phyloP scores from a whole-genome alignment of 1,140 invertebrate genomes.

The Drosophila lacteicornis region DNA sequence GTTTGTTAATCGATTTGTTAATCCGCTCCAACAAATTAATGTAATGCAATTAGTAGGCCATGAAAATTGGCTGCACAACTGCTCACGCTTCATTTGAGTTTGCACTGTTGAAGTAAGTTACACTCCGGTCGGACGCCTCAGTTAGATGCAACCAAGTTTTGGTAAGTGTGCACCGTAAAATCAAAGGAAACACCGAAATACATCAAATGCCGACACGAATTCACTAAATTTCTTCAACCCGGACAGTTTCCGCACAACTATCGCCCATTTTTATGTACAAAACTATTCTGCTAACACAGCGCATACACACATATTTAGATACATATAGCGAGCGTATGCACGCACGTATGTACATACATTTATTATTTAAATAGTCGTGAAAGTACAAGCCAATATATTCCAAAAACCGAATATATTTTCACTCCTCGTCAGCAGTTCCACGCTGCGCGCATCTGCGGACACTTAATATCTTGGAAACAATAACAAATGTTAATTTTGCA shows the following conservation, averaged over 20 bases:
- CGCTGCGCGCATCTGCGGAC: constrained; percentile 12
- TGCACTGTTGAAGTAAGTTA: neutral
- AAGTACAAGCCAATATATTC: constrained; percentile 28
- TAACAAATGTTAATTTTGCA: constrained; percentile 50
- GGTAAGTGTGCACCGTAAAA: neutral
- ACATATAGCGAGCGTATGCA: constrained; percentile 40
- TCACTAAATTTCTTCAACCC: neutral
- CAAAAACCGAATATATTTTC: constrained; percentile 21
- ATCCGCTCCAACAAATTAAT: neutral
- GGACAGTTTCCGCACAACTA: constrained; percentile 10
- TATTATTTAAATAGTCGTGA: constrained; percentile 20
- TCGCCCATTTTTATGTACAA: constrained; percentile 28
- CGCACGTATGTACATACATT: constrained; percentile 46
- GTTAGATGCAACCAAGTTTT: neutral
- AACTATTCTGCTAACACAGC: constrained; percentile 31
- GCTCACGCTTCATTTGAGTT: constrained; percentile 3
- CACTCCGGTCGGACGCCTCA: neutral
- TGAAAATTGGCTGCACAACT: neutral
- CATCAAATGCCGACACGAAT: neutral
- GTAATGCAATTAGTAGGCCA: neutral
- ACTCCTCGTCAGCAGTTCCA: constrained; percentile 1
- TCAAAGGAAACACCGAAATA: neutral
- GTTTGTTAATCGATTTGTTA: neutral
- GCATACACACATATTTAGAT: constrained; percentile 43
- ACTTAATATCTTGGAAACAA: constrained; percentile 35